Evolutionary conservation across 2,113 vertebrate genomes (phyloP).

Genomic region (Pica pica): DNA sequence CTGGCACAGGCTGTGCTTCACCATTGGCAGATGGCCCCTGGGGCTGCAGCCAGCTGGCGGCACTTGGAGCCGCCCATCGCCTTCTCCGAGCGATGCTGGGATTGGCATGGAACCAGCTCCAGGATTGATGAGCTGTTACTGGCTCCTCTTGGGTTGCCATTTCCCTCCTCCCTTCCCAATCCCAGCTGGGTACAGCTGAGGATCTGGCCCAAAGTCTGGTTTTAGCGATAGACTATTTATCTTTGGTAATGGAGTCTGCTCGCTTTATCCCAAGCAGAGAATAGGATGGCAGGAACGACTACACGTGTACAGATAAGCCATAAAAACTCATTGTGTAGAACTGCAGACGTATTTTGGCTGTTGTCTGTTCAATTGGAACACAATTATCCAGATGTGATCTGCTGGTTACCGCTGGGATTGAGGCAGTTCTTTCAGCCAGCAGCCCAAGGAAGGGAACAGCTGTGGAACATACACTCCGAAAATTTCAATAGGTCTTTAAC

Average conservation of each 20-base stretch:
- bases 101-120: conserved; percentile 2
- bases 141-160: not conserved
- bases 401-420: conserved; percentile 29
- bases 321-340: conserved; percentile 5
- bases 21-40: not conserved
- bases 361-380: not conserved
- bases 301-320: not conserved
- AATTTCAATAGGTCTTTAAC: conserved; percentile 30
- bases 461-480: conserved; percentile 14
- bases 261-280: not conserved
- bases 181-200: conserved; percentile 55
- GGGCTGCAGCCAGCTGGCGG: conserved; percentile 24
- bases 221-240: not conserved
- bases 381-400: conserved; percentile 57
- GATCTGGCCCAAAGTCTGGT: not conserved
- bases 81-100: not conserved
- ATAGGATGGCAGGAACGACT: not conserved
- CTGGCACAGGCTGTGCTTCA: not conserved
- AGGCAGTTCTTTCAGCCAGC: not conserved
- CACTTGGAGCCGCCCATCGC: not conserved
- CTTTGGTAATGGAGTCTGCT: not conserved
- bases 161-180: not conserved
- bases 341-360: conserved; percentile 17
- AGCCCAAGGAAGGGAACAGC: conserved; percentile 38
- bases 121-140: conserved; percentile 49